Evolutionary conservation across 2,113 vertebrate genomes (phyloP), one percentile per base, ranked within the genome.

Genomic region (Falcunculus frontatus): DNA sequence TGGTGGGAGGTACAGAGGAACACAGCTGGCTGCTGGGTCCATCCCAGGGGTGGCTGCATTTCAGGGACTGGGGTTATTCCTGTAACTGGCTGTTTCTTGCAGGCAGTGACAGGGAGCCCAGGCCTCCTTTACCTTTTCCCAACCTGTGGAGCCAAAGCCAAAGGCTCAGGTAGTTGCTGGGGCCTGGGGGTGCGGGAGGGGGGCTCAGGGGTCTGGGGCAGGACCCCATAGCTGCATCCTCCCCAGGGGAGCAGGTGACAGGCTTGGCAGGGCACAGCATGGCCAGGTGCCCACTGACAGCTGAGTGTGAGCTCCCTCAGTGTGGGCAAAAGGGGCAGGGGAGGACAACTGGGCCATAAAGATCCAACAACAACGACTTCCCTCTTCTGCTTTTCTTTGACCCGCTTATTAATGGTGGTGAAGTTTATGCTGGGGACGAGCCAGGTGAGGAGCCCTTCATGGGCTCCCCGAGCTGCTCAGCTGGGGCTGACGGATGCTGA

Each of bases 321-420:
- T 1, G 4, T 2, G 3, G 83, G 80, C 2, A 0, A 16, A 78
- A 57, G 41, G 70, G 72, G 23, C 32, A 59, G 44, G 57, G 60
- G 49, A 67, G 81, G 86, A 84, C 32, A 90, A 91, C 0, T 42
- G 44, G 33, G 46, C 70, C 76, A 69, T 87, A 93, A 96, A 96
- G 47, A 73, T 83, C 41, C 42, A 35, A 55, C 2, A 16, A 7
- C 0, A 5, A 21, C 33, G 90, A 82, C 7, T 42, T 73, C 63
- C 33, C 33, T 83, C 53, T 83, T 88, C 79, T 44, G 30, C 35
- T 56, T 72, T 87, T 53, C 80, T 84, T 68, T 64, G 50, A 53
- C 50, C 32, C 18, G 0, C 87, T 94, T 78, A 33, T 81, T 57
- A 35, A 39, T 59, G 15, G 25, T 72, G 64, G 59, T 13, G 64